These are phyloP conservation scores for Myotis planiceps DNA, from an alignment of 2,797 vertebrate genomes.

Conservation along the genomic window DNA sequence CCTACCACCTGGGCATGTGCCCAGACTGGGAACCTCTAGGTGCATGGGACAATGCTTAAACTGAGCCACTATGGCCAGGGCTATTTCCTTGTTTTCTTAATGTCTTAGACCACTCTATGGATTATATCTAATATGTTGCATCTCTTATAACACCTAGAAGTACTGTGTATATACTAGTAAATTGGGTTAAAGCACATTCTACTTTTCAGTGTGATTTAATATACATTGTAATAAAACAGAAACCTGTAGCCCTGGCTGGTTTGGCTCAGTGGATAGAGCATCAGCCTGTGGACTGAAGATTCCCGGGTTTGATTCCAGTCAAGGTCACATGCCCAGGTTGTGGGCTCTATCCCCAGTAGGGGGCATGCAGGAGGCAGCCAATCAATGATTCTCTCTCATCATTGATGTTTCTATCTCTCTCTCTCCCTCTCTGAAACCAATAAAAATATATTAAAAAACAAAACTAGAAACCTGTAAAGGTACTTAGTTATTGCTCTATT, in stretches of 20 bases:
- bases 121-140: neutral
- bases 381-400: too few species aligned
- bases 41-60: neutral
- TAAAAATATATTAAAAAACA: too few species aligned
- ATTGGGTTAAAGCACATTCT: neutral
- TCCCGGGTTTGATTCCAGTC: too few species aligned
- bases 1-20: neutral
- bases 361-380: too few species aligned
- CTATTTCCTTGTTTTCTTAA: conserved; percentile 5
- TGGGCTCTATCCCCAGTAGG: too few species aligned
- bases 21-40: neutral
- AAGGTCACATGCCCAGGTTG: too few species aligned
- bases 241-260: too few species aligned
- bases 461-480: neutral
- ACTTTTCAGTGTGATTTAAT: conserved; percentile 10
- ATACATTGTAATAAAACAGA: neutral
- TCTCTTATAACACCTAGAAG: neutral
- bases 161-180: neutral
- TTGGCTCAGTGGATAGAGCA: too few species aligned
- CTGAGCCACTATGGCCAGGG: too few species aligned
- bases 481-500: neutral
- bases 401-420: too few species aligned
- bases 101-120: neutral
- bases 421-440: too few species aligned
- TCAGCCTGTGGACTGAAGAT: too few species aligned